Percentiles rank a stretch among this genome's conserved stretches.
Conservation (phyloP, 2,888 invertebrate genomes). For the Lasioglossum zephyrum region DNA sequence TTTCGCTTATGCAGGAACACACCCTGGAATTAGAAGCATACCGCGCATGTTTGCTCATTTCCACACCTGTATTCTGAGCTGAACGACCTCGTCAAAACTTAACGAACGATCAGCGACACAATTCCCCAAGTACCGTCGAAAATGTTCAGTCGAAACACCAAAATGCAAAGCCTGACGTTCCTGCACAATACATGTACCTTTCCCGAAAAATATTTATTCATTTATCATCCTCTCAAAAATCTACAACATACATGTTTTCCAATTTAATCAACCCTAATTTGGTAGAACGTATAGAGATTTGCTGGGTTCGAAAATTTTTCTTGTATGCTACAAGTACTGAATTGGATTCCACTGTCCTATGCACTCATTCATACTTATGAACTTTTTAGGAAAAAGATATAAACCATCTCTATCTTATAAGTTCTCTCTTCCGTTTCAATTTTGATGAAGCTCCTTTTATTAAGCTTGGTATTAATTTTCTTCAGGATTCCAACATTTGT, state of each 20-base stretch:
- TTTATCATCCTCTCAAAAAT: neutral
- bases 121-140: neutral
- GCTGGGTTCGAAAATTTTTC: neutral
- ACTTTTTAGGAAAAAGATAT: neutral
- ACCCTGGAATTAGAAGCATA: neutral
- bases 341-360: neutral
- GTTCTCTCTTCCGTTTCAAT: neutral
- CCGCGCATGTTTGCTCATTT: neutral
- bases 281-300: neutral
- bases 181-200: neutral
- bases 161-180: neutral
- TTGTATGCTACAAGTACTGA: neutral
- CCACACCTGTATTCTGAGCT: neutral
- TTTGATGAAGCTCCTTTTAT: neutral
- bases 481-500: neutral
- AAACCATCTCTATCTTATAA: neutral
- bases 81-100: constrained; percentile 20
- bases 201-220: neutral
- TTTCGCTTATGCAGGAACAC: neutral
- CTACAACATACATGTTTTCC: no score
- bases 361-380: neutral
- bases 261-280: neutral
- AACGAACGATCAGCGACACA: constrained; percentile 12
- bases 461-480: neutral
- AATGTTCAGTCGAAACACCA: neutral